Conservation (phyloP, 2,113 vertebrate genomes). For the Bagarius yarrelli region DNA sequence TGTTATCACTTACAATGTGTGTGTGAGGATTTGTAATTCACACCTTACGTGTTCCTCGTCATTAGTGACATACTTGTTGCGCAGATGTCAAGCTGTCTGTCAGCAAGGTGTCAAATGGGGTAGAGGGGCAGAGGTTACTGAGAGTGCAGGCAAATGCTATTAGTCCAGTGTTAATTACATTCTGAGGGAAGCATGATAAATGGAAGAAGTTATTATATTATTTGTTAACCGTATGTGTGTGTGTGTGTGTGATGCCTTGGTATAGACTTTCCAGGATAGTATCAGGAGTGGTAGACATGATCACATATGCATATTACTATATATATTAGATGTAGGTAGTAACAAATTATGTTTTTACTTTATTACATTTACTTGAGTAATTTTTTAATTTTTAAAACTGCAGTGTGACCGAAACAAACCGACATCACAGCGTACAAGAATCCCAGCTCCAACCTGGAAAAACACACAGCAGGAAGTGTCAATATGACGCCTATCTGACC, state of each 20-base stretch:
- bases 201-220: background rate
- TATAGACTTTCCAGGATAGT: background rate
- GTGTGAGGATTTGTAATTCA: background rate
- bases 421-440: too few relatives aligned
- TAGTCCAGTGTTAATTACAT: background rate
- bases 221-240: background rate
- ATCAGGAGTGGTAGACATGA: background rate
- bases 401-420: too few relatives aligned
- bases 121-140: background rate
- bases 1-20: background rate
- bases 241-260: background rate
- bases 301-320: too few relatives aligned
- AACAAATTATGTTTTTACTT: too few relatives aligned
- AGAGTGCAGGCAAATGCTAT: constrained; percentile 8
- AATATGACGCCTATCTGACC: too few relatives aligned
- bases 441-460: too few relatives aligned
- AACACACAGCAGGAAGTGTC: too few relatives aligned
- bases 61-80: background rate
- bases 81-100: background rate
- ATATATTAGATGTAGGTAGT: too few relatives aligned
- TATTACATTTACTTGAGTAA: too few relatives aligned
- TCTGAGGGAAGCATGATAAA: background rate
- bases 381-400: too few relatives aligned
- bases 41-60: background rate
- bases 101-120: background rate